phyloP scores from a whole-genome alignment of 2,888 invertebrate genomes.

The Caenorhabditis sp. region DNA sequence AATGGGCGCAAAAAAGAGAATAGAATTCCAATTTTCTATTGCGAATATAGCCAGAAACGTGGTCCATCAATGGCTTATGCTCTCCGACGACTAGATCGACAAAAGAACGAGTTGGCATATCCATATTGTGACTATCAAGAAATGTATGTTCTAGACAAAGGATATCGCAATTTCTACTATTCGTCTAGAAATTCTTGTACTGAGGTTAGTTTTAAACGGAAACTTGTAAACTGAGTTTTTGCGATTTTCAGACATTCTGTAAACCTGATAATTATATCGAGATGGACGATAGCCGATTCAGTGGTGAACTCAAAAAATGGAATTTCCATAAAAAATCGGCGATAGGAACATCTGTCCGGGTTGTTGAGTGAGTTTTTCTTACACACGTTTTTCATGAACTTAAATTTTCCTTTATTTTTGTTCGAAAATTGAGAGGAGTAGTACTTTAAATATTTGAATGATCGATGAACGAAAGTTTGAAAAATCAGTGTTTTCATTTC shows the following conservation, averaged over 20 bases:
- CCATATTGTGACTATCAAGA: slow-evolving; percentile 86
- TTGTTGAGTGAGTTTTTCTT: slow-evolving; percentile 2
- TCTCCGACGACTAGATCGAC: slow-evolving; percentile 84
- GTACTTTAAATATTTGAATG: too few relatives aligned
- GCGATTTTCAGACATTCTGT: slow-evolving; percentile 22
- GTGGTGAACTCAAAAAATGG: slow-evolving; percentile 13
- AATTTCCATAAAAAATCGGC: slow-evolving; percentile 9
- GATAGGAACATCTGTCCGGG: background rate
- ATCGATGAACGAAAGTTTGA: too few relatives aligned
- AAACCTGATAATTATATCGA: slow-evolving; percentile 22
- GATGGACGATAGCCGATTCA: slow-evolving; percentile 31
- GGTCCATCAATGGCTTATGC: slow-evolving; percentile 86
- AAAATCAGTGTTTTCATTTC: too few relatives aligned
- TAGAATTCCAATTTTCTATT: slow-evolving; percentile 49
- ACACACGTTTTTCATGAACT: background rate
- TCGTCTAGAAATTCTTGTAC: background rate
- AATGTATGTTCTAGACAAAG: slow-evolving; percentile 88
- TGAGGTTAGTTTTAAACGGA: background rate
- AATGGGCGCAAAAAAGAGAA: background rate
- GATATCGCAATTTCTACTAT: slow-evolving; percentile 81
- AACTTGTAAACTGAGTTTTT: too few relatives aligned
- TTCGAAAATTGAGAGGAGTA: background rate
- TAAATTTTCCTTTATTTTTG: background rate
- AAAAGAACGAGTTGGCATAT: slow-evolving; percentile 79
- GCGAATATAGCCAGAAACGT: slow-evolving; percentile 94